Percentiles rank a stretch among this genome's conserved stretches.
These are phyloP conservation scores for Lochmaea crataegi DNA, from an alignment of 2,888 invertebrate species.

Conservation along the genomic window DNA sequence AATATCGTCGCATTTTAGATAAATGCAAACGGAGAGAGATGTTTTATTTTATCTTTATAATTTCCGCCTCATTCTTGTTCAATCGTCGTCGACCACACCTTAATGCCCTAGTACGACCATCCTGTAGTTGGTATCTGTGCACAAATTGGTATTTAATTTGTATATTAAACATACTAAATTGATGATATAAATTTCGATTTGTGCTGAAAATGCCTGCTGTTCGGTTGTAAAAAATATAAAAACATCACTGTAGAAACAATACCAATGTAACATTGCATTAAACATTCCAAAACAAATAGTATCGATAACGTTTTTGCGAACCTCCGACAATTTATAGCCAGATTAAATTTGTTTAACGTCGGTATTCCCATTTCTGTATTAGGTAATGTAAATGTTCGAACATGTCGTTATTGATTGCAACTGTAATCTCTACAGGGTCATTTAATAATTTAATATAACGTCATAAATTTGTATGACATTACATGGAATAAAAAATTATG, in stretches of 20 bases:
- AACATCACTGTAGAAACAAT: constrained; percentile 4
- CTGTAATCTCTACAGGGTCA: neutral
- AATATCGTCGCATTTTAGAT: neutral
- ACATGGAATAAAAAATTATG: neutral
- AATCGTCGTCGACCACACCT: neutral
- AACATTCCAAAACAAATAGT: constrained; percentile 16
- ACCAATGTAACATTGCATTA: constrained; percentile 15
- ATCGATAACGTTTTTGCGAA: constrained; percentile 16
- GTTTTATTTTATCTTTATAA: neutral
- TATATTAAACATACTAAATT: neutral
- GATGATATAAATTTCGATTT: neutral
- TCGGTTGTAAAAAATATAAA: neutral
- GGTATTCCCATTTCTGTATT: constrained; percentile 16
- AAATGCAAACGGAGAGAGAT: neutral
- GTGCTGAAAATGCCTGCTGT: neutral
- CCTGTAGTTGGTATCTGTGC: neutral
- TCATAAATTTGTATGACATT: neutral
- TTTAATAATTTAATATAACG: neutral
- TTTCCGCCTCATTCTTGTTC: neutral
- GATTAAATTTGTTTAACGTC: constrained; percentile 20
- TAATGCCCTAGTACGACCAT: neutral
- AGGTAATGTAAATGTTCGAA: constrained; percentile 16
- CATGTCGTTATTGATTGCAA: constrained; percentile 13
- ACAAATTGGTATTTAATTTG: neutral
- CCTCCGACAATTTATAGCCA: constrained; percentile 12